Conservation (phyloP, 2,113 vertebrate species). For the Grantiella picta region DNA sequence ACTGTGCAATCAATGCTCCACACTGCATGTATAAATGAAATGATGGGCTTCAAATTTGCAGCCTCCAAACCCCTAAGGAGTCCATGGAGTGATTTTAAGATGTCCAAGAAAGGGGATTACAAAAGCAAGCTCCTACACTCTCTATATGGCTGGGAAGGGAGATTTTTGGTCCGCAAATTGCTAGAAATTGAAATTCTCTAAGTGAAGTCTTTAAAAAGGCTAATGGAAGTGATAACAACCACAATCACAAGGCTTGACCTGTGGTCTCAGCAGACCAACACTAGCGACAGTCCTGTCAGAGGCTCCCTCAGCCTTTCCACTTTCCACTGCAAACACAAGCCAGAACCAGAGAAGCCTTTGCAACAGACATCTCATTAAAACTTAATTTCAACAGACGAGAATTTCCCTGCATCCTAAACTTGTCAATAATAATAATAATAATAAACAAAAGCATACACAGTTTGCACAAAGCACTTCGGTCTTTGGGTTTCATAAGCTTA, state of each 20-base stretch:
- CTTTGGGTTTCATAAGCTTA: background rate
- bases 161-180: background rate
- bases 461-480: background rate
- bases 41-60: background rate
- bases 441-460: background rate
- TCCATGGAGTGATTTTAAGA: background rate
- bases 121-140: background rate
- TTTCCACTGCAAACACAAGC: background rate
- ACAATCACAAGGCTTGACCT: background rate
- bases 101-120: background rate
- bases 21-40: background rate
- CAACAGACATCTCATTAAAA: background rate
- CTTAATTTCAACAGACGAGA: background rate
- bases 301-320: background rate
- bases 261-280: background rate
- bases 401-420: background rate
- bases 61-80: background rate
- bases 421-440: background rate
- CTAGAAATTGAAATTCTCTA: background rate
- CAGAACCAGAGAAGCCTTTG: background rate
- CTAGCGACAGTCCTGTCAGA: rapidly evolving
- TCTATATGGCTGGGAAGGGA: background rate
- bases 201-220: background rate
- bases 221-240: background rate
- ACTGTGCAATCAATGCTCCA: rapidly evolving